Conservation (phyloP, 1,140 invertebrate species). For the Aethina tumida region DNA sequence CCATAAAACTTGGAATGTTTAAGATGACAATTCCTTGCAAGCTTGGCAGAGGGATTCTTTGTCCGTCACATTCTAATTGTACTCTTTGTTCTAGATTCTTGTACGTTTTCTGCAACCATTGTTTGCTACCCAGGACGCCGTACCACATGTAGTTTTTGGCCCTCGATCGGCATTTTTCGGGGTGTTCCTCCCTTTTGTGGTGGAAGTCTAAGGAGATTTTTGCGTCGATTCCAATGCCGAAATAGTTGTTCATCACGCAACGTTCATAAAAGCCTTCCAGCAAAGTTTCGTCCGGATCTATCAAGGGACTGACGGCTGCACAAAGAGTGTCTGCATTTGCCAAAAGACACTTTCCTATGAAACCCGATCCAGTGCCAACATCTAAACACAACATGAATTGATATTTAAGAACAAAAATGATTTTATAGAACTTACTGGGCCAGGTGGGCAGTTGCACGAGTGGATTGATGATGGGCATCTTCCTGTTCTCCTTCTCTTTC, state of each 20-base stretch:
- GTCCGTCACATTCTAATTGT: slow-evolving; percentile 85
- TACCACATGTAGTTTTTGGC: slow-evolving; percentile 98
- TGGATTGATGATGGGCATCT: slow-evolving; percentile 84
- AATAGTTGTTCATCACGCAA: slow-evolving; percentile 99
- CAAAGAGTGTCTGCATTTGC: slow-evolving; percentile 95
- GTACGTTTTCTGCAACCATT: slow-evolving; percentile 83
- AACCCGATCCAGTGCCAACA: slow-evolving; percentile 55
- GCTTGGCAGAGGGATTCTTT: slow-evolving; percentile 82
- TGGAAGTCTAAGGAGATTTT: slow-evolving; percentile 98
- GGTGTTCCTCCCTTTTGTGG: slow-evolving; percentile 94
- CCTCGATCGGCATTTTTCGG: slow-evolving; percentile 89
- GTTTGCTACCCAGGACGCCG: slow-evolving; percentile 88
- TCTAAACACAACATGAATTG: slow-evolving; percentile 35
- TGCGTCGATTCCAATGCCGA: slow-evolving; percentile 97
- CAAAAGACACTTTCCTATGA: slow-evolving; percentile 83
- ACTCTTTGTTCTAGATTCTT: slow-evolving; percentile 94
- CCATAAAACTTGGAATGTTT: slow-evolving; percentile 97
- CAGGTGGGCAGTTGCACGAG: slow-evolving; percentile 74
- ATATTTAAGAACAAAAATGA: neutral
- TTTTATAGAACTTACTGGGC: slow-evolving; percentile 59
- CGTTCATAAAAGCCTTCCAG: slow-evolving; percentile 87
- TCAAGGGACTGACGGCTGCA: slow-evolving; percentile 84
- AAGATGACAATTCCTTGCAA: slow-evolving; percentile 94
- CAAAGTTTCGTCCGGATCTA: slow-evolving; percentile 84
- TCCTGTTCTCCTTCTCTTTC: slow-evolving; percentile 40